phyloP scores from a whole-genome alignment of 2,113 vertebrate species.

The Gadus macrocephalus region DNA sequence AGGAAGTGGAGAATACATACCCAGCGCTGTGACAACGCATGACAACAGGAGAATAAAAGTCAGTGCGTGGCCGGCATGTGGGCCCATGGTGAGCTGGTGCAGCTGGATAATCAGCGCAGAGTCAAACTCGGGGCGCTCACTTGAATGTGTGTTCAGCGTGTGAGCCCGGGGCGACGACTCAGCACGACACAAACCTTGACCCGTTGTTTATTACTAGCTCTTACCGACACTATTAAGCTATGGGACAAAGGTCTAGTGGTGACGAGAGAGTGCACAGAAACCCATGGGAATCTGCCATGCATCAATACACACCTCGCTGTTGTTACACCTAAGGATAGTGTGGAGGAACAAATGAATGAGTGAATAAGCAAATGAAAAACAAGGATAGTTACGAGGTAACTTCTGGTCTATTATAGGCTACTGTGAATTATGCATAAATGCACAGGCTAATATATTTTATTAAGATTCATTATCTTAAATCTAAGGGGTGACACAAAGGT shows the following conservation, averaged over 20 bases:
- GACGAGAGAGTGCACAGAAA: too few species aligned
- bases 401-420: too few species aligned
- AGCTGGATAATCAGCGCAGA: background rate
- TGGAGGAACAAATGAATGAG: too few species aligned
- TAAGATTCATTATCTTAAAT: too few species aligned
- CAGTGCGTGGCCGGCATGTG: background rate
- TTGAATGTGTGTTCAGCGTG: constrained; percentile 21
- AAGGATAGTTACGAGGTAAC: too few species aligned
- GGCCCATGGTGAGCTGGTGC: constrained; percentile 28
- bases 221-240: constrained; percentile 32
- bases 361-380: background rate
- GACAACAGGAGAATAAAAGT: constrained; percentile 39
- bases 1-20: constrained; percentile 26
- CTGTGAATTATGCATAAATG: too few species aligned
- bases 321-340: too few species aligned
- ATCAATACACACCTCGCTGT: background rate
- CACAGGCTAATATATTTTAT: too few species aligned
- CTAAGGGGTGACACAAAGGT: too few species aligned
- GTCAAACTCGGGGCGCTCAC: background rate
- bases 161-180: background rate
- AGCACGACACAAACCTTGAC: constrained; percentile 35
- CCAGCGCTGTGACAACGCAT: constrained; percentile 33
- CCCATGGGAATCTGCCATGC: background rate
- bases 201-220: constrained; percentile 11
- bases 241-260: constrained; percentile 24